Evolutionary conservation across 1,140 invertebrate species (phyloP), one percentile per base, ranked within the genome.

Genomic region (Mamestra configurata): DNA sequence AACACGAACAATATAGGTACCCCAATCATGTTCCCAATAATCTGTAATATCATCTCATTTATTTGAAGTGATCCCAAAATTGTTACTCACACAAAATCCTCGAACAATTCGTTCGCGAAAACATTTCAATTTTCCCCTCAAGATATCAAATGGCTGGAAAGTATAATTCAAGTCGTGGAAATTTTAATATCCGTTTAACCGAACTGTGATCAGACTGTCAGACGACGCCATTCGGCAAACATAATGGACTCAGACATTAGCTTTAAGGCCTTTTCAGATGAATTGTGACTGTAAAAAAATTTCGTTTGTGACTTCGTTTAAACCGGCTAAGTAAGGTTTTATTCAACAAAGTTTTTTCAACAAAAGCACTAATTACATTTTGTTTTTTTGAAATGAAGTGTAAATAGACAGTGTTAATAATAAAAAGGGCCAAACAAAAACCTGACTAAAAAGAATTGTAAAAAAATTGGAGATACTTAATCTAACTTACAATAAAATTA

Each of bases 171-270:
- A 46, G 20, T 76, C 55, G 55, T 76, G 55, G 57, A 76, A 76
- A 76, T 76, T 76, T 61, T 76, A 61, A 76, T 76, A 76, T 76
- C 72, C 72, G 72, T 64, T 76, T 61, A 76, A 35, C 22, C 51
- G 35, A 61, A 59, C 35, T 46, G 24, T 46, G 72, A 76, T 76
- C 68, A 51, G 68, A 71, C 55, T 35, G 61, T 76, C 46, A 27
- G 46, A 71, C 53, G 70, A 49, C 13, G 49, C 15, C 51, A 37
- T 55, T 55, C 11, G 22, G 13, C 37, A 61, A 22, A 49, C 55
- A 64, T 76, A 61, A 76, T 76, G 72, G 72, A 61, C 57, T 46
- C 22, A 15, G 49, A 40, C 72, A 76, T 76, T 76, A 59, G 55
- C 37, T 61, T 61, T 18, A 35, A 37, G 15, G 57, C 37, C 53